phyloP scores from a whole-genome alignment of 2,888 invertebrate genomes.

The Oasisia sp. region DNA sequence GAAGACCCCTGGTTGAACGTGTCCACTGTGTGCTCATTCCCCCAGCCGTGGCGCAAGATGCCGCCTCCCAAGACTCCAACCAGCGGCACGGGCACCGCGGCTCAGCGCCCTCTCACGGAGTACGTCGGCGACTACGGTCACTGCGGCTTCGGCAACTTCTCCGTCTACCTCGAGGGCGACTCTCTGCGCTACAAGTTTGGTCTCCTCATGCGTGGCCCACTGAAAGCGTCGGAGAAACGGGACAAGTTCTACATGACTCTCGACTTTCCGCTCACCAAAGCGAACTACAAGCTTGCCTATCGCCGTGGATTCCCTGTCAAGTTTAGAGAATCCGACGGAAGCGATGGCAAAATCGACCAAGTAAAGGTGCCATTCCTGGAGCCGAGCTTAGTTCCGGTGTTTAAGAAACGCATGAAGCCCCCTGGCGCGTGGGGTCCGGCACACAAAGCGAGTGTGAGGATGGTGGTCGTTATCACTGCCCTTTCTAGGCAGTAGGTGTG shows the following conservation, averaged over 20 bases:
- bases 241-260: conserved; percentile 19
- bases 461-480: neutral
- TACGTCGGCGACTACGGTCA: conserved; percentile 49
- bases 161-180: neutral
- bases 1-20: conserved; percentile 56
- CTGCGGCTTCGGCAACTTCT: conserved; percentile 49
- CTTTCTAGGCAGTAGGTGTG: neutral
- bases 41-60: conserved; percentile 45
- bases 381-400: conserved; percentile 23
- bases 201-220: conserved; percentile 18
- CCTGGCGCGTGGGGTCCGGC: neutral
- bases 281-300: conserved; percentile 17
- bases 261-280: neutral
- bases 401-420: conserved; percentile 18
- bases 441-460: neutral
- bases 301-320: conserved; percentile 25
- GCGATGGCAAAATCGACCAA: neutral
- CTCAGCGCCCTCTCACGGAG: neutral
- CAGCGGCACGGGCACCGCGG: neutral
- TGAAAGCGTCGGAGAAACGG: neutral
- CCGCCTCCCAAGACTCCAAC: neutral
- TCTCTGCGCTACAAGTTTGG: too few species aligned
- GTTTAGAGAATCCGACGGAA: neutral
- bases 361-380: conserved; percentile 27
- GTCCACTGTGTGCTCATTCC: conserved; percentile 56